A percentile compares a stretch with the other conserved stretches of the same genome.
Evolutionary conservation across 2,113 vertebrate genomes (phyloP).

Genomic region (Taurulus bubalis): DNA sequence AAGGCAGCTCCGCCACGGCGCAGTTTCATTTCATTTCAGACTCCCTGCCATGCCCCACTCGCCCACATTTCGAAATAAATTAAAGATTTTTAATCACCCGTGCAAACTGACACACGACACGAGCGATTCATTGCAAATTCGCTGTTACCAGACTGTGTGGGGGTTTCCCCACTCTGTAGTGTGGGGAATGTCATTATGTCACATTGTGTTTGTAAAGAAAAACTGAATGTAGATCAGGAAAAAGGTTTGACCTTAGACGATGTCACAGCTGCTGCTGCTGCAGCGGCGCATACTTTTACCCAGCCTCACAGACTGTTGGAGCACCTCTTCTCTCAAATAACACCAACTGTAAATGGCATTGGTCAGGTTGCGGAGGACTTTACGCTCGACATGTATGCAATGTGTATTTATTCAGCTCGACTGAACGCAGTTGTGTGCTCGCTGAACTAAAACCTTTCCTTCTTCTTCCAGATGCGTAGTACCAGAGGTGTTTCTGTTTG

Average conservation of each 20-base stretch:
- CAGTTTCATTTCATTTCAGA: conserved; percentile 49
- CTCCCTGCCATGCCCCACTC: conserved; percentile 21
- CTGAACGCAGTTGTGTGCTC: not conserved
- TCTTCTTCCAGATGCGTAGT: conserved; percentile 89
- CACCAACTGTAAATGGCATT: not conserved
- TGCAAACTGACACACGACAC: conserved; percentile 26
- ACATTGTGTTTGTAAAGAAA: not conserved
- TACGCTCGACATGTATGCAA: not conserved
- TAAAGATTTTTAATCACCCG: conserved; percentile 44
- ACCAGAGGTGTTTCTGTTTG: conserved; percentile 94
- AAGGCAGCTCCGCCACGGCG: conserved; percentile 14
- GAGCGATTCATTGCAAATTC: conserved; percentile 21
- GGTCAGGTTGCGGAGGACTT: not conserved
- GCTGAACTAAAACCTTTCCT: not conserved
- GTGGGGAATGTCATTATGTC: not conserved
- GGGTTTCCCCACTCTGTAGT: not conserved
- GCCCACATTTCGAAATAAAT: conserved; percentile 38
- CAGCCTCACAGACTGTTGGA: not conserved
- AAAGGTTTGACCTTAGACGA: not conserved
- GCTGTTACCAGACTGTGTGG: not conserved
- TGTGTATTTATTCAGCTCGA: not conserved
- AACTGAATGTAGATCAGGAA: not conserved
- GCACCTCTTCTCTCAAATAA: conserved; percentile 1
- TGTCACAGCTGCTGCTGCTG: not conserved
- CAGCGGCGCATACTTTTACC: not conserved